phyloP scores from a whole-genome alignment of 2,888 invertebrate species.

The Nymphalis polychloros region DNA sequence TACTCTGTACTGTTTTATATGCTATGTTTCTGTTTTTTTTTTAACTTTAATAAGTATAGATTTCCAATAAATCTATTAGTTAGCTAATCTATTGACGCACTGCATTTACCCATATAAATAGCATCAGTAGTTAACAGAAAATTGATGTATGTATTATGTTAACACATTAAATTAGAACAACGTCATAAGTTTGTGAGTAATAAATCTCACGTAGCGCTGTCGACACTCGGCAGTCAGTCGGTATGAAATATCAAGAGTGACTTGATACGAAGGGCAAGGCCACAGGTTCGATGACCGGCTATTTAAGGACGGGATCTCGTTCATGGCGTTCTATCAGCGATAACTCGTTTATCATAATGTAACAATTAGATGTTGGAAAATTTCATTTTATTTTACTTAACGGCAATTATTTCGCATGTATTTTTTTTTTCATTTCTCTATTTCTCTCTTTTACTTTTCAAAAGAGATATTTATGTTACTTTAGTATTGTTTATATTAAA shows the following conservation, averaged over 20 bases:
- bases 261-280: slow-evolving; percentile 70
- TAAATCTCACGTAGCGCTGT: slow-evolving; percentile 32
- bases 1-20: no score
- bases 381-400: background rate
- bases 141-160: no score
- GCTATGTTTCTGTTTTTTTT: no score
- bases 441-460: no score
- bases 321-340: slow-evolving; percentile 29
- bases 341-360: slow-evolving; percentile 18
- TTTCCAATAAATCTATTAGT: no score
- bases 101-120: no score
- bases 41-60: no score
- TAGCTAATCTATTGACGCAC: no score
- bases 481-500: no score
- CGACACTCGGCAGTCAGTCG: slow-evolving; percentile 17
- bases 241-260: slow-evolving; percentile 35
- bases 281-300: slow-evolving; percentile 62
- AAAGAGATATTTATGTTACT: no score
- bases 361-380: slow-evolving; percentile 3
- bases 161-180: background rate
- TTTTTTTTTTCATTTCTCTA: no score
- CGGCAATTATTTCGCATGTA: background rate
- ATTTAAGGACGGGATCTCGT: slow-evolving; percentile 59
- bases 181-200: slow-evolving; percentile 28
- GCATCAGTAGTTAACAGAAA: no score